These are phyloP conservation scores for Camelus dromedarius DNA, from an alignment of 2,113 vertebrate species.

Conservation along the genomic window DNA sequence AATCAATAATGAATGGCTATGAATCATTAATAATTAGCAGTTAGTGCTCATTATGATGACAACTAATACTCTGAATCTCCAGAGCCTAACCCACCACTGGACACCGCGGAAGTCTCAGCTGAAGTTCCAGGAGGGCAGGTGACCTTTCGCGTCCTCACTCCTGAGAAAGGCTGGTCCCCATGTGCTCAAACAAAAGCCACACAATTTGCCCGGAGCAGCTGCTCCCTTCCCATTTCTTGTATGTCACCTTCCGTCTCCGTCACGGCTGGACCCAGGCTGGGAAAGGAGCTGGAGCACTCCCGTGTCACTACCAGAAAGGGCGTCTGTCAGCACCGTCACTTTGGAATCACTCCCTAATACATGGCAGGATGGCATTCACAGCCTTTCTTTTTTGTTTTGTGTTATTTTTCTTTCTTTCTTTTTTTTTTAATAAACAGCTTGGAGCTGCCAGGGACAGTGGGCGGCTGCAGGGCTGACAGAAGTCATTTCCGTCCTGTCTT, in stretches of 20 bases:
- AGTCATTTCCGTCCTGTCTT: constrained; percentile 54
- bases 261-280: neutral
- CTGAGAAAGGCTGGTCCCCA: accelerated
- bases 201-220: accelerated
- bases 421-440: constrained; percentile 66
- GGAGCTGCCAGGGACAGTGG: constrained; percentile 51
- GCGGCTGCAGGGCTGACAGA: constrained; percentile 35
- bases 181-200: neutral
- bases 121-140: neutral
- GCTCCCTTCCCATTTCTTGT: neutral
- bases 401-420: neutral
- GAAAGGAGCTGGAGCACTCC: neutral
- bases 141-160: neutral
- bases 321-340: neutral
- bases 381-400: neutral
- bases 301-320: neutral
- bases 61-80: neutral
- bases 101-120: accelerated
- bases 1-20: neutral
- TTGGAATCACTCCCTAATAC: neutral
- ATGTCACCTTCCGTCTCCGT: neutral
- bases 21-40: neutral
- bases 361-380: neutral
- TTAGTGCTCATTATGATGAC: no score
- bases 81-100: neutral